Evolutionary conservation across 1,140 invertebrate species (phyloP), one percentile per base, ranked within the genome.

Genomic region (Calliopsis andreniformis): DNA sequence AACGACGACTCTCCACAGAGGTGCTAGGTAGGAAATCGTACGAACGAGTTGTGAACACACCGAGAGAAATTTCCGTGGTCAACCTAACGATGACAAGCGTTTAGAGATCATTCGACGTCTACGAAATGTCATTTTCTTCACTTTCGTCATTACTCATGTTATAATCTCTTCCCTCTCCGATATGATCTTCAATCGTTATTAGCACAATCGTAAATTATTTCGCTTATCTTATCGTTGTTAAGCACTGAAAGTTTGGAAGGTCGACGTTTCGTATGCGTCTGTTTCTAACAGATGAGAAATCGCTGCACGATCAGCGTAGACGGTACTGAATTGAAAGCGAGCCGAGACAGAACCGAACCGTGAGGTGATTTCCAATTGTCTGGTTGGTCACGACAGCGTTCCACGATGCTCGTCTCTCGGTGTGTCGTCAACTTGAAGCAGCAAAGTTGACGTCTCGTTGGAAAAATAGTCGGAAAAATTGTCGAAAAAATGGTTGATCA

Each of bases 1-100:
- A 96, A 88, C 95, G 97, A 84, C 94, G 95, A 82, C 92, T 97
- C 79, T 96, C 96, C 80, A 97, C 96, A 72, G 97, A 97, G 93
- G 95, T 96, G 87, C 92, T 96, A 89, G 97, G 96, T 92, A 90
- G 66, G 49, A 59, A 3, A 45, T 53, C n/a, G n/a, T n/a, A n/a
- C n/a, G n/a, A n/a, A n/a, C n/a, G n/a, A n/a, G n/a, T n/a, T n/a
- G n/a, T n/a, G n/a, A n/a, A n/a, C n/a, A n/a, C n/a, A n/a, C n/a
- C n/a, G n/a, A n/a, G n/a, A n/a, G n/a, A n/a, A n/a, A n/a, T n/a
- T n/a, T n/a, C n/a, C n/a, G n/a, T n/a, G n/a, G n/a, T n/a, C n/a
- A n/a, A n/a, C n/a, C n/a, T n/a, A n/a, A n/a, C n/a, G n/a, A n/a
- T n/a, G n/a, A n/a, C n/a, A n/a, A n/a, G n/a, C n/a, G n/a, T n/a